Percentiles rank a stretch among this genome's conserved stretches.
phyloP scores from a whole-genome alignment of 2,888 invertebrate species.

The Coremacera marginata region DNA sequence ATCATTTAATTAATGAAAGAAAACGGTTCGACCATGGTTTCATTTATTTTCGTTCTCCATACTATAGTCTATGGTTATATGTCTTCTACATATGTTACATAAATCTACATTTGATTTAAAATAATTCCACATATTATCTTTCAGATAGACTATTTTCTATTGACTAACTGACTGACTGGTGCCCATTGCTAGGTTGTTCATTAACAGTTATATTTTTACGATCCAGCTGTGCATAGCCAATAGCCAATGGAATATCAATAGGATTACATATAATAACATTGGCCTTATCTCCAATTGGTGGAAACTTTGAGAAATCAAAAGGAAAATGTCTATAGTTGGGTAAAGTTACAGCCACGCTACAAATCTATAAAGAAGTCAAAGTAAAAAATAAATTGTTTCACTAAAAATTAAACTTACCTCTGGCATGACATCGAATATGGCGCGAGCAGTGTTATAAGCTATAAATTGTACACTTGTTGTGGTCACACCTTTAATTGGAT shows the following conservation, averaged over 20 bases:
- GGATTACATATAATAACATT: conserved; percentile 44
- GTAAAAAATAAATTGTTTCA: neutral
- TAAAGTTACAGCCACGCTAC: conserved; percentile 43
- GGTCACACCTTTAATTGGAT: conserved; percentile 45
- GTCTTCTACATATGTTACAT: too few relatives aligned
- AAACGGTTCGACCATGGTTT: too few relatives aligned
- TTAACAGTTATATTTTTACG: conserved; percentile 27
- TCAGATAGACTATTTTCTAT: too few relatives aligned
- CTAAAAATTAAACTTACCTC: conserved; percentile 41
- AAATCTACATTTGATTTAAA: too few relatives aligned
- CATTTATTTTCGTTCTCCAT: too few relatives aligned
- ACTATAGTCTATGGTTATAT: too few relatives aligned
- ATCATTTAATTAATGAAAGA: too few relatives aligned
- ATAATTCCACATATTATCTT: neutral
- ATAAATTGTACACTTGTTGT: conserved; percentile 51
- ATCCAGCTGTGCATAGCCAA: conserved; percentile 50
- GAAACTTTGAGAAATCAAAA: conserved; percentile 50
- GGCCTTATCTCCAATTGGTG: conserved; percentile 40
- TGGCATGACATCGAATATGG: conserved; percentile 45
- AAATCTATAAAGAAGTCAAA: conserved; percentile 41
- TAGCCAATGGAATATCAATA: conserved; percentile 39
- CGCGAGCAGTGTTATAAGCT: conserved; percentile 46
- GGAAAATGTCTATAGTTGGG: conserved; percentile 46
- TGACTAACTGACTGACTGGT: neutral
- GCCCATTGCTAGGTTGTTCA: neutral